A percentile compares a stretch with the other conserved stretches of the same genome.
These are phyloP conservation scores for Drosophila neocordata DNA, from an alignment of 1,140 invertebrate species.

Conservation along the genomic window DNA sequence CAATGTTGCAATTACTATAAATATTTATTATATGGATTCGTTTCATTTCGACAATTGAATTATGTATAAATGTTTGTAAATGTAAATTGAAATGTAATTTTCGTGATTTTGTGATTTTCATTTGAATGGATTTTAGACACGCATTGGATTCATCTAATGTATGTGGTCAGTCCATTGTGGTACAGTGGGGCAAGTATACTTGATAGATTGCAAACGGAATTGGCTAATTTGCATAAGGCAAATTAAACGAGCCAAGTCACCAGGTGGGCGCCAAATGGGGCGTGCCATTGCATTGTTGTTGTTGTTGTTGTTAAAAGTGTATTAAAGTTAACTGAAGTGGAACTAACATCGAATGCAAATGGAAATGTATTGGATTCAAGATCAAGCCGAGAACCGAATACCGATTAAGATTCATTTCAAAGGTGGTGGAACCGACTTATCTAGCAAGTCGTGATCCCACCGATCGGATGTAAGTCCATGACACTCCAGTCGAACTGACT, in stretches of 20 bases:
- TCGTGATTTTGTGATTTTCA: constrained; percentile 30
- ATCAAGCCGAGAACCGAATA: neutral
- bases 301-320: constrained; percentile 24
- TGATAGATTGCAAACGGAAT: constrained; percentile 45
- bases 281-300: constrained; percentile 35
- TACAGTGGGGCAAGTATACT: constrained; percentile 31
- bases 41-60: constrained; percentile 27
- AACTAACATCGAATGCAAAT: constrained; percentile 10
- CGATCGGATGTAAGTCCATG: constrained; percentile 7
- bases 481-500: neutral
- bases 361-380: neutral
- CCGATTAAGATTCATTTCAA: constrained; percentile 5
- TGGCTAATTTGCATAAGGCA: constrained; percentile 42
- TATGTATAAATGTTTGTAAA: constrained; percentile 2
- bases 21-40: neutral
- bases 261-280: constrained; percentile 21
- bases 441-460: constrained; percentile 2
- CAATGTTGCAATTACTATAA: neutral
- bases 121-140: constrained; percentile 58
- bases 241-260: constrained; percentile 11
- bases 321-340: constrained; percentile 29
- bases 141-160: constrained; percentile 27
- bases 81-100: constrained; percentile 29
- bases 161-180: neutral
- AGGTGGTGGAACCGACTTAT: neutral